Conservation (phyloP, 2,888 invertebrate species). For the Temnothorax unifasciatus region DNA sequence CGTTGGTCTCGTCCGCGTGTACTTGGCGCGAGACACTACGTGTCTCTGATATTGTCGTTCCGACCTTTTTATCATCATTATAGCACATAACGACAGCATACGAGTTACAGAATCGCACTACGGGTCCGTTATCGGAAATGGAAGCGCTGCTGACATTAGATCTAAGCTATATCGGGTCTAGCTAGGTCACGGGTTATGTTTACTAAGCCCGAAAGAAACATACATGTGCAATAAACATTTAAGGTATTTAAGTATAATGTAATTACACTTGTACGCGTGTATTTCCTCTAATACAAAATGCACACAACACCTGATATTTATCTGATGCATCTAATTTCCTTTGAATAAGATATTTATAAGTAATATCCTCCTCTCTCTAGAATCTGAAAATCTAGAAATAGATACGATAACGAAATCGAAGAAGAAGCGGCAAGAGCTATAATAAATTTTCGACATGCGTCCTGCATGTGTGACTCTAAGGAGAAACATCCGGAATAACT, state of each 20-base stretch:
- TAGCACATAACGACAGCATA: no score
- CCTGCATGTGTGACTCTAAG: not conserved
- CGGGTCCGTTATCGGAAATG: not conserved
- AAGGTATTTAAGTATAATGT: not conserved
- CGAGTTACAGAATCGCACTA: no score
- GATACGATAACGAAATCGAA: not conserved
- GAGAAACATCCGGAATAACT: slow-evolving; percentile 1
- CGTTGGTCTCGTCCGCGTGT: no score
- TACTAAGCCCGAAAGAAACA: not conserved
- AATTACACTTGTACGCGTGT: not conserved
- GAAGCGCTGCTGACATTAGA: not conserved
- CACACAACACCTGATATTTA: not conserved
- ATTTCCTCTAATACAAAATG: not conserved
- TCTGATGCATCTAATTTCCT: not conserved
- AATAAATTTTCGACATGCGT: not conserved
- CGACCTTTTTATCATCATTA: no score
- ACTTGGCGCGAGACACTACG: no score
- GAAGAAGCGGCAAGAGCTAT: not conserved
- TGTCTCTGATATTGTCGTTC: no score
- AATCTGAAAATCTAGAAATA: not conserved
- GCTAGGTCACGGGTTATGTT: not conserved
- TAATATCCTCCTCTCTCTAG: not conserved
- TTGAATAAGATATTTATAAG: not conserved
- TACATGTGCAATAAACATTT: not conserved
- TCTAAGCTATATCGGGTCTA: not conserved